Conservation (phyloP, 2,888 invertebrate genomes). For the Watsonalla binaria region DNA sequence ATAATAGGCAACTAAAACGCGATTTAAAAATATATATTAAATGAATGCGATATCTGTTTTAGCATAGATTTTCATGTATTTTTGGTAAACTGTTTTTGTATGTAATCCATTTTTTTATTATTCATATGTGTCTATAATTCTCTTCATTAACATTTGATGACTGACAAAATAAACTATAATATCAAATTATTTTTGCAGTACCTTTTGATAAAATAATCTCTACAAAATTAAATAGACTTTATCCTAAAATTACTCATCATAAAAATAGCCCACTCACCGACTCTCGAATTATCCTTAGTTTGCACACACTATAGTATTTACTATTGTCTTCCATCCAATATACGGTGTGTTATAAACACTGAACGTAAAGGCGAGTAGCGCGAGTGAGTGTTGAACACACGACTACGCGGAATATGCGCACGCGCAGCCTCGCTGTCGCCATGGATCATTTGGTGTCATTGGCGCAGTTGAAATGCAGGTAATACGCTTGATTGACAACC, state of each 20-base stretch:
- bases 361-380: not conserved
- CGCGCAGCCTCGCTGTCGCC: slow-evolving; percentile 2
- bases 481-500: not conserved
- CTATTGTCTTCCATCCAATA: slow-evolving; percentile 1
- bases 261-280: not conserved
- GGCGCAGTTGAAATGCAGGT: not conserved
- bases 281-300: not conserved
- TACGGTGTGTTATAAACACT: not conserved
- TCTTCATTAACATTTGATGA: no score
- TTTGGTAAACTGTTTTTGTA: no score
- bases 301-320: not conserved
- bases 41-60: no score
- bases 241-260: not conserved
- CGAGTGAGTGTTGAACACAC: slow-evolving; percentile 2
- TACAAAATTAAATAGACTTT: not conserved
- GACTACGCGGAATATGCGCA: not conserved
- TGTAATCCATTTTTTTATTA: no score
- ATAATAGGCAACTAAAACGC: no score
- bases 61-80: no score
- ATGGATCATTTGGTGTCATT: slow-evolving; percentile 2
- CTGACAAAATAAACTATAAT: no score
- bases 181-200: no score
- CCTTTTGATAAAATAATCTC: not conserved
- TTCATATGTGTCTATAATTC: no score
- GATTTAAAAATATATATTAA: no score